Conservation (phyloP, 1,140 invertebrate species). For the Antheraea pernyi region DNA sequence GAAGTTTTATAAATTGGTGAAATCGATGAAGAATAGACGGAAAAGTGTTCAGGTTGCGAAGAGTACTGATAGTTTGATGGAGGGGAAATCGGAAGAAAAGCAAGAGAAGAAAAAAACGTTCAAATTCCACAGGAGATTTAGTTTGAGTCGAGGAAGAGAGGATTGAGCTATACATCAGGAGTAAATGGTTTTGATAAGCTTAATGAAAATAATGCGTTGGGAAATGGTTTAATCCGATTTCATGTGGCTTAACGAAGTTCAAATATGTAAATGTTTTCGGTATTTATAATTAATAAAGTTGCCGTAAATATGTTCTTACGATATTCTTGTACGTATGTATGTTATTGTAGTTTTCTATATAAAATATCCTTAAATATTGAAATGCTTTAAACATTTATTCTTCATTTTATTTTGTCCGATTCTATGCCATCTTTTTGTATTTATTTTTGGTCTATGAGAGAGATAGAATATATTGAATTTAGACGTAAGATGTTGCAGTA, state of each 20-base stretch:
- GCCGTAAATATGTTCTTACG: no score
- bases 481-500: conserved; percentile 7
- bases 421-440: not conserved
- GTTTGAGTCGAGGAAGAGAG: conserved; percentile 62
- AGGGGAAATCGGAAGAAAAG: conserved; percentile 56
- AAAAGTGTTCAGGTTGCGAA: conserved; percentile 71
- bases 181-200: conserved; percentile 7
- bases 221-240: no score
- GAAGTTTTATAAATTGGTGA: conserved; percentile 69
- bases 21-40: conserved; percentile 71
- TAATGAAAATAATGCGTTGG: not conserved
- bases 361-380: no score
- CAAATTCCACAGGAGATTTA: conserved; percentile 70
- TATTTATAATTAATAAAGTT: not conserved
- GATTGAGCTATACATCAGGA: conserved; percentile 45
- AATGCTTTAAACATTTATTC: no score
- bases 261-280: not conserved
- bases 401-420: not conserved
- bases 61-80: conserved; percentile 62
- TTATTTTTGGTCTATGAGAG: conserved; percentile 6
- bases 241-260: not conserved
- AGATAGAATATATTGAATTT: conserved; percentile 1
- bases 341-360: no score
- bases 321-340: no score
- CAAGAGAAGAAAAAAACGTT: conserved; percentile 68